Base-by-base conservation (phyloP, 35 echinoderm and acorn worm genomes). In the Lytechinus pictus region DNA sequence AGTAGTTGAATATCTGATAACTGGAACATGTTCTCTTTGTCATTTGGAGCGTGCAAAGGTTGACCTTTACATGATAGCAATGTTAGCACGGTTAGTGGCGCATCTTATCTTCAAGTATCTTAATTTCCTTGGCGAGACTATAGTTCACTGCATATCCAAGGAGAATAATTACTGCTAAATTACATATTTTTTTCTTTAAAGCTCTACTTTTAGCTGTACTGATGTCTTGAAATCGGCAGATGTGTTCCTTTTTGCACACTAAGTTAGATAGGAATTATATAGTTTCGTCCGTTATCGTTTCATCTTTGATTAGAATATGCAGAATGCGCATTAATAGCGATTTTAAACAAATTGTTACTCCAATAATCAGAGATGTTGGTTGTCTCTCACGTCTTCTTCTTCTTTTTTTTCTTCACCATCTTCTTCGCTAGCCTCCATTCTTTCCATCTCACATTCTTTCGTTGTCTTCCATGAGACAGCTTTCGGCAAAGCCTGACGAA, bases 401-500 rank as follows among this genome's bases (percentile, higher is more conserved):
- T 44, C 88, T 44, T 90, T 8, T 89, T 90, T 54, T 19, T 29
- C 52, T 54, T 90, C 28, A n/a, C 88, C 13, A 4, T 90, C 10
- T 90, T 0, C 12, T 28, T 90, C 88, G 33, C 29, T 52, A 44
- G 4, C 29, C 52, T 19, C n/a, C 16, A 5, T 54, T 10, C 88
- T 44, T 54, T 52, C 28, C 88, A 44, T 54, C 52, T 90, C 29
- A 44, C 88, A 54, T 54, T 54, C 88, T 5, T 54, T 90, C 88
- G 14, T 5, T 44, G 29, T 90, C 28, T 90, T 90, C 88, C 56
- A 10, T 7, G 88, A 54, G 88, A 90, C 88, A 90, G 88, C 33
- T n/a, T 52, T 90, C 14, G 16, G 88, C 88, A 90, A 90, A 90
- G 88, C 88, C 52, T 90, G 88, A 90, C 88, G 88, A 54, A 90